These are phyloP conservation scores for Torymus auratus DNA, from an alignment of 2,888 invertebrate genomes.

Conservation along the genomic window DNA sequence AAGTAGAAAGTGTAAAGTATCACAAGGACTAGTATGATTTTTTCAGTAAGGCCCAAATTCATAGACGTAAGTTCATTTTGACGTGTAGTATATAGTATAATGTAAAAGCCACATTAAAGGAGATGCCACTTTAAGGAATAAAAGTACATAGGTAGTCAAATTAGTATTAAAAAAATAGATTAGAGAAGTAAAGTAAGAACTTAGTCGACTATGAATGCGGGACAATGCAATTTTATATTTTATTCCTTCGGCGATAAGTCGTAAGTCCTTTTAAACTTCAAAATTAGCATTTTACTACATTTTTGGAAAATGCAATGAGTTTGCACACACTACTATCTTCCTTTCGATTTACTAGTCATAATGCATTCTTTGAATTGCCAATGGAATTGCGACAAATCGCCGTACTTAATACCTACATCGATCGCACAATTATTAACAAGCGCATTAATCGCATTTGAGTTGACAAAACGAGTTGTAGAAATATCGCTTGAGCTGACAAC, in stretches of 20 bases:
- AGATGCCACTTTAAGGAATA: constrained; percentile 32
- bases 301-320: constrained; percentile 12
- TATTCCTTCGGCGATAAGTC: constrained; percentile 57
- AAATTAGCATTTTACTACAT: constrained; percentile 21
- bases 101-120: constrained; percentile 46
- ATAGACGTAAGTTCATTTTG: constrained; percentile 54
- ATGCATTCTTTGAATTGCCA: constrained; percentile 35
- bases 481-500: constrained; percentile 47
- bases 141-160: constrained; percentile 29
- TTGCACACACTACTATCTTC: constrained; percentile 17
- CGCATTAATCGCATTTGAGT: constrained; percentile 50
- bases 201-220: constrained; percentile 49
- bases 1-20: constrained; percentile 75
- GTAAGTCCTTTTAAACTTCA: constrained; percentile 45
- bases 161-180: constrained; percentile 37
- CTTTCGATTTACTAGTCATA: constrained; percentile 24
- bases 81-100: constrained; percentile 33
- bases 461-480: constrained; percentile 47
- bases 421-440: constrained; percentile 55
- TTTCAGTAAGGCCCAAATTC: constrained; percentile 57
- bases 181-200: constrained; percentile 30
- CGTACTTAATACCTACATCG: constrained; percentile 39
- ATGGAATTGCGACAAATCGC: constrained; percentile 39
- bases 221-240: constrained; percentile 44
- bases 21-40: constrained; percentile 72